phyloP scores from a whole-genome alignment of 2,113 vertebrate species.

The Strix aluco region DNA sequence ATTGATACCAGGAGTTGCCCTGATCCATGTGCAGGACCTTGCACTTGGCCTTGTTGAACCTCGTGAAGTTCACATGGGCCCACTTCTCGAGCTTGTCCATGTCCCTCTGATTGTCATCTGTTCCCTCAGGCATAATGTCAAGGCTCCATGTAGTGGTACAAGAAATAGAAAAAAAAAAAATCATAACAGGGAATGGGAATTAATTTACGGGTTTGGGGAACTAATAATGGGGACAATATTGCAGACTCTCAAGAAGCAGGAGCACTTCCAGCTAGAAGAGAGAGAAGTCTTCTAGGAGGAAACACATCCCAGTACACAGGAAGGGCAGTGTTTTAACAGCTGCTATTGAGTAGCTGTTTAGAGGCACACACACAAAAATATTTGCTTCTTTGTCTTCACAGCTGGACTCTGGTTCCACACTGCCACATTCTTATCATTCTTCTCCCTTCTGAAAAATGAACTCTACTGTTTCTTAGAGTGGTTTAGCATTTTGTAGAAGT shows the following conservation, averaged over 20 bases:
- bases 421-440: not conserved
- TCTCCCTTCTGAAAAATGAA: not conserved
- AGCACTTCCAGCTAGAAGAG: not conserved
- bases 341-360: not conserved
- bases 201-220: not conserved
- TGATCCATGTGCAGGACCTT: not conserved
- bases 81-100: not conserved
- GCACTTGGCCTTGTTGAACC: not conserved
- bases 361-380: not conserved
- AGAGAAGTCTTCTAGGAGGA: not conserved
- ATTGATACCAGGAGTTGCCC: accelerated
- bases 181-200: accelerated
- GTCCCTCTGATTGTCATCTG: not conserved
- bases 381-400: not conserved
- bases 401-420: not conserved
- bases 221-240: accelerated
- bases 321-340: not conserved
- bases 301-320: not conserved
- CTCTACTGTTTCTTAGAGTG: not conserved
- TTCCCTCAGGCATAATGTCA: accelerated
- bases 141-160: not conserved
- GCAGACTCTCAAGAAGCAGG: not conserved
- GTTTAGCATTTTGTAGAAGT: not conserved
- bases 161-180: not conserved
- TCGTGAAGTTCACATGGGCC: not conserved